phyloP scores from a whole-genome alignment of 30 jellyfish, hydroid and myxozoan species.

The Turritopsis dohrnii region DNA sequence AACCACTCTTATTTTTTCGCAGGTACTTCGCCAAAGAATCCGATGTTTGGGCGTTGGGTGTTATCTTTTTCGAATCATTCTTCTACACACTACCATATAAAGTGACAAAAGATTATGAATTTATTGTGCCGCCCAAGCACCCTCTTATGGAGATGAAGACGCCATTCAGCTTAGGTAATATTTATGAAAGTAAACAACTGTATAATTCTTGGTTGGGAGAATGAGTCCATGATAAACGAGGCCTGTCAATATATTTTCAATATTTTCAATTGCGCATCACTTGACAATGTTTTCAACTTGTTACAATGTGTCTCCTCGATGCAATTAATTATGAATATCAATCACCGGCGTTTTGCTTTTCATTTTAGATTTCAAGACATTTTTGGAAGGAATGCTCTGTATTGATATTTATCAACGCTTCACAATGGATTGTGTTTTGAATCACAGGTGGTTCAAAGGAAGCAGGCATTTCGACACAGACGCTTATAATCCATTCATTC shows the following conservation, averaged over 20 bases:
- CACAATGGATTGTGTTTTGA: not conserved
- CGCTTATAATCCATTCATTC: not conserved
- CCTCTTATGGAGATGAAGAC: not conserved
- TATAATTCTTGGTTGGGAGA: not conserved
- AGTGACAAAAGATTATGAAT: not conserved
- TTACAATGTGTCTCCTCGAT: not conserved
- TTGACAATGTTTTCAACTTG: not conserved
- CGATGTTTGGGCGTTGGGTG: not conserved
- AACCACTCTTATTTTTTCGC: not conserved
- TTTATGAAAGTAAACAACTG: not conserved
- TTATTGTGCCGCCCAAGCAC: not conserved
- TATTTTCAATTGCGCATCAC: no score
- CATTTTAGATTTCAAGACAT: not conserved
- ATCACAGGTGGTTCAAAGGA: not conserved
- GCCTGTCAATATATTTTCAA: not conserved
- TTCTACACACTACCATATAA: not conserved
- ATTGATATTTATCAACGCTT: not conserved
- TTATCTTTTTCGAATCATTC: not conserved
- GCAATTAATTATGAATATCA: no score
- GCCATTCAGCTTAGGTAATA: not conserved
- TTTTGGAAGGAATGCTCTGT: not conserved
- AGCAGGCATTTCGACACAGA: not conserved
- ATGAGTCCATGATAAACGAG: no score
- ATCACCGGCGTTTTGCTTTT: not conserved
- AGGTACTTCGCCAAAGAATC: not conserved